Percentiles rank a stretch among this genome's conserved stretches.
These are phyloP conservation scores for Macrocentrus cingulum DNA, from an alignment of 1,140 invertebrate genomes.

Conservation along the genomic window DNA sequence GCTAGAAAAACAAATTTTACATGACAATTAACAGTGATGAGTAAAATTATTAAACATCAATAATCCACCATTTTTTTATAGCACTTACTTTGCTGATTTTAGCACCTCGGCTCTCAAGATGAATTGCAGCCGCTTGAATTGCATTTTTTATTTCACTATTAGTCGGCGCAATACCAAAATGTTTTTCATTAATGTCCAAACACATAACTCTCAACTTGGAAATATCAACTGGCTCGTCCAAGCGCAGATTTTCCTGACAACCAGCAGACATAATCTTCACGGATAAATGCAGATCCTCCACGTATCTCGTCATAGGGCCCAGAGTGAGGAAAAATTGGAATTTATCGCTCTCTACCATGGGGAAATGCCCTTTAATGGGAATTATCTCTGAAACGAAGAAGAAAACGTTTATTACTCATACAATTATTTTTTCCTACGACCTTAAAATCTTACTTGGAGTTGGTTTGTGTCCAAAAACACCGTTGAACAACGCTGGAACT, in stretches of 20 bases:
- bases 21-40: conserved; percentile 14
- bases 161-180: conserved; percentile 55
- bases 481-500: conserved; percentile 81
- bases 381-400: conserved; percentile 62
- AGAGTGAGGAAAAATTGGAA: conserved; percentile 61
- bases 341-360: conserved; percentile 53
- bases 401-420: no score
- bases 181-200: conserved; percentile 63
- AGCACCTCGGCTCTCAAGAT: conserved; percentile 49
- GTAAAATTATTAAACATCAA: not conserved
- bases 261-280: conserved; percentile 62
- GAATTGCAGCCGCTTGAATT: conserved; percentile 53
- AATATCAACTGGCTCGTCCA: conserved; percentile 62
- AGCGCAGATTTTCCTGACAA: conserved; percentile 49
- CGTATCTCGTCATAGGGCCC: conserved; percentile 80
- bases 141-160: conserved; percentile 57
- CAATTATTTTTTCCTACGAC: no score
- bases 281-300: conserved; percentile 70
- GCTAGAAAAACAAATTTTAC: conserved; percentile 19
- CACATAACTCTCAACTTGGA: conserved; percentile 66
- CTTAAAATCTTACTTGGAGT: conserved; percentile 66
- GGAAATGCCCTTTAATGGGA: conserved; percentile 62
- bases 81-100: conserved; percentile 42
- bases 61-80: not conserved
- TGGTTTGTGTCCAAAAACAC: conserved; percentile 86